These are phyloP conservation scores for Bradysia coprophila DNA, from an alignment of 1,140 invertebrate genomes.

Conservation along the genomic window DNA sequence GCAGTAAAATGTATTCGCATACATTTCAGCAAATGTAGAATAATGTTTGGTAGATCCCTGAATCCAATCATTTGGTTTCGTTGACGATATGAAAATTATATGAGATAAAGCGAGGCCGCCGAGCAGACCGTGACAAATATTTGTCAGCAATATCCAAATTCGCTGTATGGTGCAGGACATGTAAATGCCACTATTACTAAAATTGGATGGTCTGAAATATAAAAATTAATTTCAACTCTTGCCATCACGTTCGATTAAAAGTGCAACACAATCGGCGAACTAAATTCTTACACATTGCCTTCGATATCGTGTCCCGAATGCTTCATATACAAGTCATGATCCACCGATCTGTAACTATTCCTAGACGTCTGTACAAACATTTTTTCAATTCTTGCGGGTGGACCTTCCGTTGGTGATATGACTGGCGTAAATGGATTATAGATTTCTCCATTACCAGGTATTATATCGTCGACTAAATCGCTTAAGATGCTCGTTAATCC, in stretches of 20 bases:
- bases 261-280: not conserved
- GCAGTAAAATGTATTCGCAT: slow-evolving; percentile 22
- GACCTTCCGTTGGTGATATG: slow-evolving; percentile 22
- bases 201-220: not conserved
- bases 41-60: slow-evolving; percentile 19
- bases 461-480: slow-evolving; percentile 22
- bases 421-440: slow-evolving; percentile 25
- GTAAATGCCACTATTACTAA: slow-evolving; percentile 15
- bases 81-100: slow-evolving; percentile 20
- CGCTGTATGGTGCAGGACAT: slow-evolving; percentile 22
- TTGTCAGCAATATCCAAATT: slow-evolving; percentile 22
- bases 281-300: slow-evolving; percentile 15
- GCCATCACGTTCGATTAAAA: not conserved
- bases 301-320: slow-evolving; percentile 2
- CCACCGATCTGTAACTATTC: slow-evolving; percentile 18
- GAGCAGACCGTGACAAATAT: slow-evolving; percentile 23
- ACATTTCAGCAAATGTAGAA: slow-evolving; percentile 19
- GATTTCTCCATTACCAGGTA: slow-evolving; percentile 20
- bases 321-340: not conserved
- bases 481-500: slow-evolving; percentile 21
- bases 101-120: slow-evolving; percentile 23
- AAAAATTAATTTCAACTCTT: slow-evolving; percentile 1
- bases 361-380: slow-evolving; percentile 25
- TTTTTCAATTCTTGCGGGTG: slow-evolving; percentile 22
- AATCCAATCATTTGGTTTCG: slow-evolving; percentile 20